Percentiles rank a stretch among this genome's conserved stretches.
Conservation (phyloP, 2,888 invertebrate species). For the Erebia aethiops region DNA sequence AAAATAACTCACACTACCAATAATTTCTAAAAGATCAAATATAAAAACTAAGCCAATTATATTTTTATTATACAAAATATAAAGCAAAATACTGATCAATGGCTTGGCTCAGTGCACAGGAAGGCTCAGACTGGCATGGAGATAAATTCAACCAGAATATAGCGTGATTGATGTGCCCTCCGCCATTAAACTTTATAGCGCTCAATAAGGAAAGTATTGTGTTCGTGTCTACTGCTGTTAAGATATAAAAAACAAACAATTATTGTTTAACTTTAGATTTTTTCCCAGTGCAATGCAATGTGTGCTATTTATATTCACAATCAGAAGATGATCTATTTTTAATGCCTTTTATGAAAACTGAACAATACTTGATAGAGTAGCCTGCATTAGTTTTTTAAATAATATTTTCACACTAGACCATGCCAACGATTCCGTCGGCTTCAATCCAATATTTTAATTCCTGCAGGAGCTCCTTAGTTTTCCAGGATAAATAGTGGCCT, state of each 20-base stretch:
- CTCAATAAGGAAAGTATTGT: constrained; percentile 89
- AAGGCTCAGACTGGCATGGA: constrained; percentile 86
- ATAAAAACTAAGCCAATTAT: neutral
- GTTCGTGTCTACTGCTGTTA: constrained; percentile 85
- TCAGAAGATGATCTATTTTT: too few relatives aligned
- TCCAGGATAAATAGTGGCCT: too few relatives aligned
- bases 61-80: constrained; percentile 32
- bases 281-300: too few relatives aligned
- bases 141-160: constrained; percentile 97
- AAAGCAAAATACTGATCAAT: constrained; percentile 71
- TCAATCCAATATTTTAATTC: too few relatives aligned
- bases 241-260: constrained; percentile 1
- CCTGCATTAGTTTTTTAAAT: too few relatives aligned
- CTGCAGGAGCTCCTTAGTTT: too few relatives aligned
- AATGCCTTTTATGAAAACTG: too few relatives aligned
- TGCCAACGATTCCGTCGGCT: too few relatives aligned
- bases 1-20: neutral
- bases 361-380: too few relatives aligned
- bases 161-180: constrained; percentile 98
- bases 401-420: too few relatives aligned
- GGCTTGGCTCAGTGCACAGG: constrained; percentile 75
- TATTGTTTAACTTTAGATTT: neutral
- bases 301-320: too few relatives aligned
- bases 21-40: neutral
- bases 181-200: constrained; percentile 97